These are phyloP conservation scores for Acronicta leporina DNA, from an alignment of 2,888 invertebrate genomes.

Conservation along the genomic window DNA sequence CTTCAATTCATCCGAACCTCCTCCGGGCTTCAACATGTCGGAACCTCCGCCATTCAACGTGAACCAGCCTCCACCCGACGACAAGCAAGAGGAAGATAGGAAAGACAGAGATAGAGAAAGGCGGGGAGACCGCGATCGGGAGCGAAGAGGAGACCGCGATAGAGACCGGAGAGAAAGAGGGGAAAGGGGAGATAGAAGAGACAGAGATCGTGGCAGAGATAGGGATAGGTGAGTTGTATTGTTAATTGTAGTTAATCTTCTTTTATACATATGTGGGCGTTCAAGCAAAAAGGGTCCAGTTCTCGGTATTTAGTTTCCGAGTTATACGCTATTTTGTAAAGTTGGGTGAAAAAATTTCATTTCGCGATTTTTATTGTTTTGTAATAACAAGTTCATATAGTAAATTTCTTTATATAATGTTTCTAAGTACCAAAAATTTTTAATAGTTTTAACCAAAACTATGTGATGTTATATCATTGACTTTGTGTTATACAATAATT, in stretches of 20 bases:
- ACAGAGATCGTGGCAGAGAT: slow-evolving; percentile 36
- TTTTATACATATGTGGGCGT: no score
- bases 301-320: no score
- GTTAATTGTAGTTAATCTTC: no score
- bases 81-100: slow-evolving; percentile 70
- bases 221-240: slow-evolving; percentile 35
- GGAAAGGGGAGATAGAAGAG: slow-evolving; percentile 44
- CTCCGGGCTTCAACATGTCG: slow-evolving; percentile 76
- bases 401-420: no score
- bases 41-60: slow-evolving; percentile 72
- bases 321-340: no score
- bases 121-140: slow-evolving; percentile 47
- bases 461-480: no score
- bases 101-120: slow-evolving; percentile 69
- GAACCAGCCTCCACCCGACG: slow-evolving; percentile 69
- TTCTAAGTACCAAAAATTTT: no score
- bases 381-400: no score
- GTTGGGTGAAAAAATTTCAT: no score
- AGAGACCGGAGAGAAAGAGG: slow-evolving; percentile 53
- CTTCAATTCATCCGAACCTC: slow-evolving; percentile 84
- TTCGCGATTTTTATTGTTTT: no score
- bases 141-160: slow-evolving; percentile 43
- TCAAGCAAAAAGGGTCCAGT: no score
- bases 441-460: not conserved
- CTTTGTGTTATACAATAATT: no score